These are phyloP conservation scores for Aphelinus certus DNA, from an alignment of 1,140 invertebrate species.

Conservation along the genomic window DNA sequence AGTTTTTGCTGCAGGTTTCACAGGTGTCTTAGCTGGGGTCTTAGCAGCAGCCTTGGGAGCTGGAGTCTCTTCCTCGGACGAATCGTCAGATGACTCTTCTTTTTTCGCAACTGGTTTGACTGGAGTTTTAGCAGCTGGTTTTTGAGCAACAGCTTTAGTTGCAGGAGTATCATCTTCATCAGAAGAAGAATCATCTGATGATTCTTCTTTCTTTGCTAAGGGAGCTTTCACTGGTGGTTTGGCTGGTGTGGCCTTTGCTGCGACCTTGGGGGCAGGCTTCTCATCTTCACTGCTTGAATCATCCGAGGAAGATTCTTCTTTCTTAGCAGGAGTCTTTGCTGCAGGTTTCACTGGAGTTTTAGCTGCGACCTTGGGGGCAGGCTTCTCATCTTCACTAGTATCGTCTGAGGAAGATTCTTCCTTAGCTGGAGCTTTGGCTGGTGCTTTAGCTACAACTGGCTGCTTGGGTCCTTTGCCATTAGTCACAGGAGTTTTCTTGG, in stretches of 20 bases:
- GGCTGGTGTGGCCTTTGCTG: slow-evolving; percentile 46
- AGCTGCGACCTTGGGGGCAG: slow-evolving; percentile 17
- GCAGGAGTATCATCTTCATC: slow-evolving; percentile 47
- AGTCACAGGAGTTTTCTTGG: slow-evolving; percentile 44
- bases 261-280: slow-evolving; percentile 42
- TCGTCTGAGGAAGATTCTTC: slow-evolving; percentile 52
- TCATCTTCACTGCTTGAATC: slow-evolving; percentile 52
- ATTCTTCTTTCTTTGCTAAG: slow-evolving; percentile 32
- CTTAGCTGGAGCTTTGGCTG: slow-evolving; percentile 41
- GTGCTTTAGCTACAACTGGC: slow-evolving; percentile 33
- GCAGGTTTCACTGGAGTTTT: slow-evolving; percentile 45
- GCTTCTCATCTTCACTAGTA: slow-evolving; percentile 51
- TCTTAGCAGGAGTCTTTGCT: slow-evolving; percentile 17
- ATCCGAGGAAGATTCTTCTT: slow-evolving; percentile 50
- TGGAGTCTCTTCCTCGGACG: slow-evolving; percentile 52
- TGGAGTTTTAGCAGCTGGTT: slow-evolving; percentile 12
- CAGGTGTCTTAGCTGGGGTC: slow-evolving; percentile 37
- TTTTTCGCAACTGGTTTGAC: slow-evolving; percentile 35
- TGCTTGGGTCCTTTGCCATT: slow-evolving; percentile 13
- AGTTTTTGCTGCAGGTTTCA: slow-evolving; percentile 36
- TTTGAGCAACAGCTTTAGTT: neutral
- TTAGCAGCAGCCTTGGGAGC: slow-evolving; percentile 21
- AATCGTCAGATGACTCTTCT: slow-evolving; percentile 50
- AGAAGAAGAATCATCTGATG: slow-evolving; percentile 50
- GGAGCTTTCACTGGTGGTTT: slow-evolving; percentile 36